Conservation (phyloP, 2,797 vertebrate species). For the Clarias laeviceps region DNA sequence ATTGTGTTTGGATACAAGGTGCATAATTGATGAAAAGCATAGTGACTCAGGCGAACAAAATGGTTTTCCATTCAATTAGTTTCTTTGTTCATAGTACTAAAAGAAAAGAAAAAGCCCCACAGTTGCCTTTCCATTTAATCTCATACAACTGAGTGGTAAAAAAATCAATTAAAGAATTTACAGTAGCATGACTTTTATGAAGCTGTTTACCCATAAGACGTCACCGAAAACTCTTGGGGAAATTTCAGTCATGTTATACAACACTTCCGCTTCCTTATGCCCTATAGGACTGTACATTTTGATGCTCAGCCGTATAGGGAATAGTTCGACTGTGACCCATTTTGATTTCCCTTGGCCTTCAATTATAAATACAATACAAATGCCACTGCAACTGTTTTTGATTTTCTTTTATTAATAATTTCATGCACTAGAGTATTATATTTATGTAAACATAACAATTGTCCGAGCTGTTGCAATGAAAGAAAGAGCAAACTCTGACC, state of each 20-base stretch:
- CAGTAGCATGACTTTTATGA: constrained; percentile 51
- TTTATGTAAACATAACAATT: background rate
- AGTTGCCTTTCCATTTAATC: constrained; percentile 44
- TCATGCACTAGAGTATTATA: background rate
- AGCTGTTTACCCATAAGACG: constrained; percentile 14
- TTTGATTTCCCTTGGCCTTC: background rate
- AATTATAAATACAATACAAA: constrained; percentile 36
- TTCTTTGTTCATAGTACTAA: constrained; percentile 41
- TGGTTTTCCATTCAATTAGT: constrained; percentile 50
- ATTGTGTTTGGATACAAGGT: constrained; percentile 39
- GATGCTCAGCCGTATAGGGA: background rate
- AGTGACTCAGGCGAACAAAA: constrained; percentile 32
- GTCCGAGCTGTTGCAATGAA: background rate
- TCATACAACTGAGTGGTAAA: constrained; percentile 47
- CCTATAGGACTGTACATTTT: background rate
- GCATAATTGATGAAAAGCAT: constrained; percentile 44
- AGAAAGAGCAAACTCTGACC: background rate
- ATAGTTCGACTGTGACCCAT: background rate
- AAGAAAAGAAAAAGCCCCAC: constrained; percentile 29
- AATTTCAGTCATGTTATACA: constrained; percentile 25
- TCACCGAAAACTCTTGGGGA: constrained; percentile 32
- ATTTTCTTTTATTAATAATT: background rate
- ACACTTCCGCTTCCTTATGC: background rate
- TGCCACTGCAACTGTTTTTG: background rate
- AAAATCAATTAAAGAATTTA: constrained; percentile 58